Percentiles rank a stretch among this genome's conserved stretches.
Evolutionary conservation across 2,797 vertebrate species (phyloP).

Genomic region (Protonibea diacanthus): DNA sequence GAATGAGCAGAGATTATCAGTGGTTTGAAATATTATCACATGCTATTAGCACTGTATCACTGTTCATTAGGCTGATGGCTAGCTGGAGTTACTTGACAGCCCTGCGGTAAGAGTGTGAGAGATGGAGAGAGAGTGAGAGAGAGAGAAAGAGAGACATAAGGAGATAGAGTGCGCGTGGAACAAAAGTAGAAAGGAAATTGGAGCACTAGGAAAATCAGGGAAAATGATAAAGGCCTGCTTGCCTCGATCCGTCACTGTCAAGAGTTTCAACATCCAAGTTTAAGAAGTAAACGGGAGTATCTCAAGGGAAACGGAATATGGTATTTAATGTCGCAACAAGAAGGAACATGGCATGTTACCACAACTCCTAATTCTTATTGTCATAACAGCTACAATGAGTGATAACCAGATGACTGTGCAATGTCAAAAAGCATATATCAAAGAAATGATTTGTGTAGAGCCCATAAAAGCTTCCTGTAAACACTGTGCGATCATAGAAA

Average conservation of each 20-base stretch:
- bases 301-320: slow-evolving; percentile 26
- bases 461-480: slow-evolving; percentile 60
- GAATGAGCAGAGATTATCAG: slow-evolving; percentile 76
- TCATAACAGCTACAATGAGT: slow-evolving; percentile 25
- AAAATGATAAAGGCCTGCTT: slow-evolving; percentile 34
- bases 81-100: slow-evolving; percentile 61
- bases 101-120: slow-evolving; percentile 44
- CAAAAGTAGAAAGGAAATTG: slow-evolving; percentile 36
- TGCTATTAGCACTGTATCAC: slow-evolving; percentile 82
- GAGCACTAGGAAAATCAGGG: slow-evolving; percentile 34
- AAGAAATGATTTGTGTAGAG: slow-evolving; percentile 42
- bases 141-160: slow-evolving; percentile 1
- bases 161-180: slow-evolving; percentile 16
- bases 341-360: slow-evolving; percentile 10
- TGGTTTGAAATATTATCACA: slow-evolving; percentile 82
- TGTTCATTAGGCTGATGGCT: slow-evolving; percentile 81
- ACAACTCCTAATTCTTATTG: slow-evolving; percentile 38
- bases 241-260: slow-evolving; percentile 44
- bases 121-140: slow-evolving; percentile 13
- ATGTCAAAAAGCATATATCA: slow-evolving; percentile 44
- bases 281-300: slow-evolving; percentile 42
- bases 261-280: slow-evolving; percentile 31
- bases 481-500: slow-evolving; percentile 65
- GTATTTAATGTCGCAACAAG: slow-evolving; percentile 13
- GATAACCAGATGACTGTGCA: slow-evolving; percentile 46